Percentiles rank a stretch among this genome's conserved stretches.
Evolutionary conservation across 1,140 invertebrate genomes (phyloP).

Genomic region (Triops cancriformis): DNA sequence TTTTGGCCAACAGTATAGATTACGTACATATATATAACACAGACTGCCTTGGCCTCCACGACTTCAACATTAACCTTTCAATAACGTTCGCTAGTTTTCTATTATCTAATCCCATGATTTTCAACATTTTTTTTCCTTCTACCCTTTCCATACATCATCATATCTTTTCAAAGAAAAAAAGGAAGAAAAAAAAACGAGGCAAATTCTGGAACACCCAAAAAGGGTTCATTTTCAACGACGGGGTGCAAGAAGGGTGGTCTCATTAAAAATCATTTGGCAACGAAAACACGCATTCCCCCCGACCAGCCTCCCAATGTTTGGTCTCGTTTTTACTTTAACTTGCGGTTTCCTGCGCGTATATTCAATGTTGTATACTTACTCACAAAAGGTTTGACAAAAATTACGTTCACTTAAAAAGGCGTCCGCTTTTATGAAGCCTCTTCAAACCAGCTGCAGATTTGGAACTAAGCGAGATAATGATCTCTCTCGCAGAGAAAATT

Average conservation of each 20-base stretch:
- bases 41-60: neutral
- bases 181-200: neutral
- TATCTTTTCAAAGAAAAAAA: neutral
- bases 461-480: neutral
- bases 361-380: no score
- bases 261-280: slow-evolving; percentile 14
- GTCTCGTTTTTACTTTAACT: neutral
- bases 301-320: neutral
- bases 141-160: neutral
- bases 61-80: neutral
- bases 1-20: neutral
- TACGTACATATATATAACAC: neutral
- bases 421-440: neutral
- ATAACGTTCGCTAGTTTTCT: neutral
- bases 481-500: neutral
- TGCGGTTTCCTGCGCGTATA: neutral
- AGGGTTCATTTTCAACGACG: neutral
- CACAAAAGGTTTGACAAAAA: no score
- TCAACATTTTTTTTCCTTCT: neutral
- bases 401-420: no score
- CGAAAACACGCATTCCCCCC: neutral
- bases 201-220: neutral
- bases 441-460: neutral
- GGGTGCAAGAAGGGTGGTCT: neutral
- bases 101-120: neutral